phyloP scores from a whole-genome alignment of 2,888 invertebrate genomes.

The Dasypolia templi region DNA sequence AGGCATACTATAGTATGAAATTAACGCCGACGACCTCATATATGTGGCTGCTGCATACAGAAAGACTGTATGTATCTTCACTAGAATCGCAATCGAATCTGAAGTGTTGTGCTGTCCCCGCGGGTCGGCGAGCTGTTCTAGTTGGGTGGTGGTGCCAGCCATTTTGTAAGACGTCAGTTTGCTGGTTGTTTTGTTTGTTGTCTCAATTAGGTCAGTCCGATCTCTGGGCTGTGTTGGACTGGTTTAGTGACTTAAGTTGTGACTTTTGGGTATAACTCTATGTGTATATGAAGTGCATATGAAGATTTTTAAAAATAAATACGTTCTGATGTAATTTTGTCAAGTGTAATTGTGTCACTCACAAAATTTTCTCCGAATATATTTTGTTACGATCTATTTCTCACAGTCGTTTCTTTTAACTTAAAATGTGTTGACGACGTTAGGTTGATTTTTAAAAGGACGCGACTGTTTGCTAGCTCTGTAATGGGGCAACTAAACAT shows the following conservation, averaged over 20 bases:
- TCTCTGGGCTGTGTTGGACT: neutral
- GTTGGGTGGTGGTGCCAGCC: constrained; percentile 11
- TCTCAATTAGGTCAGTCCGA: constrained; percentile 3
- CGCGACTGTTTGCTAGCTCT: too few relatives aligned
- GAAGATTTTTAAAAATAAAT: neutral
- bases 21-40: neutral
- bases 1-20: neutral
- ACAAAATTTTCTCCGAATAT: neutral
- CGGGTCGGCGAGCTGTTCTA: constrained; percentile 1
- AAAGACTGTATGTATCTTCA: neutral
- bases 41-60: neutral
- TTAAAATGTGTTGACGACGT: too few relatives aligned
- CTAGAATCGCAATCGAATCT: neutral
- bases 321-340: neutral
- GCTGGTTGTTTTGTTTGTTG: constrained; percentile 15
- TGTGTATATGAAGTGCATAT: neutral
- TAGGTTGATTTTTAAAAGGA: too few relatives aligned
- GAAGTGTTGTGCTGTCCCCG: neutral
- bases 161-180: constrained; percentile 9
- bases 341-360: neutral
- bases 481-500: too few relatives aligned
- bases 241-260: neutral
- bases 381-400: constrained; percentile 9
- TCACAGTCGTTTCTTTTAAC: neutral
- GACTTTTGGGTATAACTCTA: neutral